Conservation (phyloP, 2,888 invertebrate genomes). For the Noctuana brunneofusca region DNA sequence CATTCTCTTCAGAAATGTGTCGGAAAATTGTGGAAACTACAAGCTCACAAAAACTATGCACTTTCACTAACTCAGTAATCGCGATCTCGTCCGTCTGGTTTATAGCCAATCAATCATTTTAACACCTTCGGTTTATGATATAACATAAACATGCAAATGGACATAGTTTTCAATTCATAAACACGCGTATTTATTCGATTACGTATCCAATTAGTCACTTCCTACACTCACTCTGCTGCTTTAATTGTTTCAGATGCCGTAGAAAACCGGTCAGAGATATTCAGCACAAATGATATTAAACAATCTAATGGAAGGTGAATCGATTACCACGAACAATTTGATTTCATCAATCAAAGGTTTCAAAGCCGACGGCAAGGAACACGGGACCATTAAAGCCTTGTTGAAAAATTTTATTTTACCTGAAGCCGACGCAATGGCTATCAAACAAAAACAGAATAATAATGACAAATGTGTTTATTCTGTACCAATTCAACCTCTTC, state of each 20-base stretch:
- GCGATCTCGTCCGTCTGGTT: conserved; percentile 25
- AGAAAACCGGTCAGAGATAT: conserved; percentile 63
- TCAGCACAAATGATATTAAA: conserved; percentile 68
- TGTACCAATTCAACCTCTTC: conserved; percentile 62
- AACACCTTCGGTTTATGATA: conserved; percentile 42
- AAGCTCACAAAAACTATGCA: conserved; percentile 20
- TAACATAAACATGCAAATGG: conserved; percentile 38
- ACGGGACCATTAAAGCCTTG: conserved; percentile 68
- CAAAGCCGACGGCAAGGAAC: conserved; percentile 62
- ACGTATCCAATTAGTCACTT: conserved; percentile 34
- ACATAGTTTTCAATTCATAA: conserved; percentile 22
- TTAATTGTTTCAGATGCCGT: conserved; percentile 76
- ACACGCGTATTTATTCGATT: conserved; percentile 26
- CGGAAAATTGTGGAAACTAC: conserved; percentile 24
- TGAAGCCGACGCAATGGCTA: conserved; percentile 69
- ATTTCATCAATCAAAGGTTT: conserved; percentile 67
- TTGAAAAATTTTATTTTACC: conserved; percentile 71
- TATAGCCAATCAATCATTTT: conserved; percentile 24
- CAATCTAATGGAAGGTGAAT: conserved; percentile 72
- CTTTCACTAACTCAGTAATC: conserved; percentile 37
- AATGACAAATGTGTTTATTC: conserved; percentile 66
- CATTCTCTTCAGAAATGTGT: not conserved
- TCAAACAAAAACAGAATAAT: conserved; percentile 67
- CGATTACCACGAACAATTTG: conserved; percentile 63
- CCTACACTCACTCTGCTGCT: conserved; percentile 39